Base-by-base conservation (phyloP, 2,797 vertebrate genomes). In the Jordanella pulchra region DNA sequence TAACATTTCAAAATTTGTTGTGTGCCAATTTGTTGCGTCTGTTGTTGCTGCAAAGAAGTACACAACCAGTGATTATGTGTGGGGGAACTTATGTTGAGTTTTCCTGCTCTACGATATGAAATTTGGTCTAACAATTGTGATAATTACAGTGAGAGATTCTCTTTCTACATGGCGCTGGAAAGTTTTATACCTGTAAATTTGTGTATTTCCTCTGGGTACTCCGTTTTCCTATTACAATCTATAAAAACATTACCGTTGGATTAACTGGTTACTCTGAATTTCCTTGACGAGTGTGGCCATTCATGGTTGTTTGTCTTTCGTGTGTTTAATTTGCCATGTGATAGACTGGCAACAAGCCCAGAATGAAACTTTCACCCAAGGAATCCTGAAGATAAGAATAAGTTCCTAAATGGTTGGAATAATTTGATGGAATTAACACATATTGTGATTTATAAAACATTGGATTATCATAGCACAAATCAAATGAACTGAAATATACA, bases 381-480 rank as follows among this genome's bases (percentile, higher is more conserved):
- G 32, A 61, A 0, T 1, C 21, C 58, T 35, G 35, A 4, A 61
- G 12, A 39, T 39, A 12, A 5, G n/a, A 21, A 63, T 42, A 23
- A 44, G 39, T 6, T 14, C n/a, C 35, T 44, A 61, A 11, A 64
- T 23, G 13, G 23, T 9, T 64, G n/a, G 60, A 64, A 64, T 64
- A 64, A 64, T 13, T 44, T 25, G 60, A 63, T 63, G 35, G 35
- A 63, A 63, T 25, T 32, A 63, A 63, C 23, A 35, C 23, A 25
- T 63, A 63, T 25, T 44, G 35, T 35, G 32, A 63, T 63, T 25
- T 63, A 44, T 25, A 63, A 53, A 61, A 53, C 21, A 7, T 27
- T 27, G 32, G 48, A 39, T 65, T 44, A n/a, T 78, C 70, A 67
- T 75, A 28, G 58, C 42, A n/a, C 56, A 71, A 56, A 75, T 54